phyloP scores from a whole-genome alignment of 2,113 vertebrate genomes.

The Albula goreensis region DNA sequence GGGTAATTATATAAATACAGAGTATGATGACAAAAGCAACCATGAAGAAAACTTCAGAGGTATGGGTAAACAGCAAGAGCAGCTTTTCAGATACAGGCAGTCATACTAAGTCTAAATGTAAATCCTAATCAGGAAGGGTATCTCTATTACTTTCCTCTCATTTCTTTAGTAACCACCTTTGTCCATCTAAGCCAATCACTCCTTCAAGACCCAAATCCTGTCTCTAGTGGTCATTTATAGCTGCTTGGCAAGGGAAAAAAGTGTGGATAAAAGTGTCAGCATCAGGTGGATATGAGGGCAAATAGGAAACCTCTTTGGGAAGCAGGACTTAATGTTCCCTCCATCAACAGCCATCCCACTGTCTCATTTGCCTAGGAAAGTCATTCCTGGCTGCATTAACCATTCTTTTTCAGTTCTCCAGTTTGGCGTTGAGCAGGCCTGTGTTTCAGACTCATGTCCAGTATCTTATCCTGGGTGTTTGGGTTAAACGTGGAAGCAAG shows the following conservation, averaged over 20 bases:
- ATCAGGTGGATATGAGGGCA: background rate
- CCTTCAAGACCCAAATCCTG: background rate
- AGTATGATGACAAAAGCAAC: background rate
- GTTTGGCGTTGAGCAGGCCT: background rate
- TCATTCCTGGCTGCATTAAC: conserved; percentile 12
- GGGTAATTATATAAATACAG: background rate
- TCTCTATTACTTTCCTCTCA: background rate
- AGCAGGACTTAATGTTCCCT: background rate
- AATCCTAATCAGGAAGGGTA: background rate
- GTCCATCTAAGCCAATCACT: background rate
- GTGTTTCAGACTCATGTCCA: conserved; percentile 33
- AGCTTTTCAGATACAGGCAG: background rate
- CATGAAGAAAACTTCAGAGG: background rate
- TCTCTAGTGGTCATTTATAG: background rate
- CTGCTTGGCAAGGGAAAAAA: background rate
- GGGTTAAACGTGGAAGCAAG: conserved; percentile 81
- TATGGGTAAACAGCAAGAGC: background rate
- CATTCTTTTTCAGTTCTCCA: background rate
- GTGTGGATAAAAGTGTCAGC: background rate
- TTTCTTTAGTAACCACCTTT: background rate
- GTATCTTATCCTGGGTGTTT: conserved; percentile 56
- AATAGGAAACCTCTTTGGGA: background rate
- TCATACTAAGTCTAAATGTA: background rate
- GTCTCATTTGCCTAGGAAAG: conserved; percentile 12
- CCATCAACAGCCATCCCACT: background rate